These are phyloP conservation scores for Psophia crepitans DNA, from an alignment of 2,113 vertebrate species.

Conservation along the genomic window DNA sequence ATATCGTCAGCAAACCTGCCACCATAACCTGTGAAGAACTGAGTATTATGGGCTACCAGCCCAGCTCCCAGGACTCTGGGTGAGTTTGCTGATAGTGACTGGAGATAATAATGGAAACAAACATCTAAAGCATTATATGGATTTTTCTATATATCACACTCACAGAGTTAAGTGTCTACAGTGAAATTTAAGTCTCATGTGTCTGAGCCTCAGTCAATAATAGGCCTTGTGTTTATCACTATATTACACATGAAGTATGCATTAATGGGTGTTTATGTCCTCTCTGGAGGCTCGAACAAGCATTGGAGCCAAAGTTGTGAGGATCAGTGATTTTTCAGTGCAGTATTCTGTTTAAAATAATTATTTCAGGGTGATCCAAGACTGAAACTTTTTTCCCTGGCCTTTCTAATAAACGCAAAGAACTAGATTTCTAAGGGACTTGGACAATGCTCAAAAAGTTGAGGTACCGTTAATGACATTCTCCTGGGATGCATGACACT, in stretches of 20 bases:
- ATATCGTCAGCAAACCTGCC: not conserved
- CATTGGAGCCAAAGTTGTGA: not conserved
- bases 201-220: not conserved
- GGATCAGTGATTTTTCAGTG: not conserved
- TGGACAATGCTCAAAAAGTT: not conserved
- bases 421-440: not conserved
- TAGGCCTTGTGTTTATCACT: not conserved
- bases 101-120: not conserved
- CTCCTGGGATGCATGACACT: not conserved
- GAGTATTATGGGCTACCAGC: not conserved
- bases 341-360: not conserved
- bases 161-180: not conserved
- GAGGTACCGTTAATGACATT: not conserved
- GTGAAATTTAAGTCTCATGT: not conserved
- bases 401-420: not conserved
- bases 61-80: not conserved
- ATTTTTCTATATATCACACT: not conserved
- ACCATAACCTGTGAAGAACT: not conserved
- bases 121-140: not conserved
- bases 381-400: not conserved
- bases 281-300: not conserved
- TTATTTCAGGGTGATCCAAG: not conserved
- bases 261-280: not conserved
- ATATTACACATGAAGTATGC: not conserved
- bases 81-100: not conserved